Evolutionary conservation across 1,140 invertebrate genomes (phyloP).

Genomic region (Sipha flava): DNA sequence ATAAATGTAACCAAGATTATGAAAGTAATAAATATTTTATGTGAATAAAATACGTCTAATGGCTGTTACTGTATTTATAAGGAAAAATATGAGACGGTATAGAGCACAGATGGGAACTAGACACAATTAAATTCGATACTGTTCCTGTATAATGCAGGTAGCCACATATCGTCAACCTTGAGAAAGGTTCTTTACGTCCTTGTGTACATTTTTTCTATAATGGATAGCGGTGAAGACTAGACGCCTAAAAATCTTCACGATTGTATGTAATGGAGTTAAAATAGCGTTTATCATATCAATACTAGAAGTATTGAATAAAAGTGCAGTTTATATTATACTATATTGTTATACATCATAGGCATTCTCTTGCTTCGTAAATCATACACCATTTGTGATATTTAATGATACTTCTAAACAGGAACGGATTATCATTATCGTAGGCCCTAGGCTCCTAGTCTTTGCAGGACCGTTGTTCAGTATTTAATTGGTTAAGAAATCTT

Average conservation of each 20-base stretch:
- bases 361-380: too few relatives aligned
- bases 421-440: too few relatives aligned
- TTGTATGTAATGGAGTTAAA: neutral
- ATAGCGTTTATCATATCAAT: neutral
- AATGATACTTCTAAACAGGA: too few relatives aligned
- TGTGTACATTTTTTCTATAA: conserved; percentile 11
- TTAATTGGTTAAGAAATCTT: too few relatives aligned
- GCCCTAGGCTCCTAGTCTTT: too few relatives aligned
- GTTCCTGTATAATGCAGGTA: neutral
- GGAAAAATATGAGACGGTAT: neutral
- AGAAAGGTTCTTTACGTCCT: neutral
- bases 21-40: too few relatives aligned
- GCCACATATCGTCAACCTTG: neutral
- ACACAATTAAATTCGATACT: neutral
- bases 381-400: too few relatives aligned
- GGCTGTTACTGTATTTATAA: neutral
- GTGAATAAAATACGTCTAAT: too few relatives aligned
- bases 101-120: neutral
- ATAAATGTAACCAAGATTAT: too few relatives aligned
- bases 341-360: too few relatives aligned
- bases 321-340: too few relatives aligned
- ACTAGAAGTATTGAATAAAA: neutral
- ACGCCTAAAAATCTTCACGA: neutral
- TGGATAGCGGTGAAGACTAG: neutral
- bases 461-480: too few relatives aligned